phyloP scores from a whole-genome alignment of 2,113 vertebrate species.

The Gracilinanus agilis region DNA sequence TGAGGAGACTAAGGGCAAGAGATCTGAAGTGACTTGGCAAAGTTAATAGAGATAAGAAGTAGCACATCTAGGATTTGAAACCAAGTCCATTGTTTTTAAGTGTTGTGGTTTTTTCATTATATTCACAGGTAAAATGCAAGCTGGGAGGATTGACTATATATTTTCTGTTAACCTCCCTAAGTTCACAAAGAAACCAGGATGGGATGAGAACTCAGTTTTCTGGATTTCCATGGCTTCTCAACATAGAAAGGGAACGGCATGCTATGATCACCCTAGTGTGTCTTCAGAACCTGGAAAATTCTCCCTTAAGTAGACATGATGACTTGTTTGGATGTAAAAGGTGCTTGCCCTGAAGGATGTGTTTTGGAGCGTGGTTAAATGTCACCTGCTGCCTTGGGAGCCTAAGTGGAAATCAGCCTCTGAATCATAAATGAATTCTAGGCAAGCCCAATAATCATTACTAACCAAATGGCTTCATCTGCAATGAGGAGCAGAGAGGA shows the following conservation, averaged over 20 bases:
- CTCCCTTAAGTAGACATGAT: constrained; percentile 35
- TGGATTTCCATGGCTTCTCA: background rate
- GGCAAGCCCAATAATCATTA: constrained; percentile 58
- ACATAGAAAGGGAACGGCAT: background rate
- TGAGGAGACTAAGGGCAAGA: background rate
- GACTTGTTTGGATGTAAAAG: constrained; percentile 47
- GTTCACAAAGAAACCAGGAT: background rate
- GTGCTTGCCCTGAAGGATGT: constrained; percentile 1
- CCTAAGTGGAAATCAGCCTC: constrained; percentile 51
- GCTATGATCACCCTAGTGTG: background rate
- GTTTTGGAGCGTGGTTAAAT: constrained; percentile 42
- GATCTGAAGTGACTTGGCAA: background rate
- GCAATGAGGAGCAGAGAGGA: constrained; percentile 25
- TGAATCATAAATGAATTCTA: constrained; percentile 56
- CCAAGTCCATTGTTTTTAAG: background rate
- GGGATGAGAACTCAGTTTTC: background rate
- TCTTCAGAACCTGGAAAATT: background rate
- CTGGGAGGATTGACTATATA: background rate
- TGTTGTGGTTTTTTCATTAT: background rate
- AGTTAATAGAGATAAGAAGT: background rate
- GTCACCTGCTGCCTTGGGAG: constrained; percentile 50
- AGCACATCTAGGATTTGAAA: background rate
- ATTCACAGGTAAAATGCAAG: background rate
- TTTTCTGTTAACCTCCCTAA: background rate
- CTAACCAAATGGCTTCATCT: constrained; percentile 57